Conservation (phyloP, 2,888 invertebrate genomes). For the Napeogenes inachia region DNA sequence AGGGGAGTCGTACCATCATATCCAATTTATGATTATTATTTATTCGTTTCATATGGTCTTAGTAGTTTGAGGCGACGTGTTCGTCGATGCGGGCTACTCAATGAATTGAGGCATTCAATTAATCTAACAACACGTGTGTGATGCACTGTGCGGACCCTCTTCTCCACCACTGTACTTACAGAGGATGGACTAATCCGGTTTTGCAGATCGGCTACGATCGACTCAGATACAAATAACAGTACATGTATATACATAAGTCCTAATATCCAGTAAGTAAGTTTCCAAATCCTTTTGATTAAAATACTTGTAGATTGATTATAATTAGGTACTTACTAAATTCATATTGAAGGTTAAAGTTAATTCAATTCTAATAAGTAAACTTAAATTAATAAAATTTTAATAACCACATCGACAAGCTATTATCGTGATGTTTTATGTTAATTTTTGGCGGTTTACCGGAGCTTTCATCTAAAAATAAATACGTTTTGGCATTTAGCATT, state of each 20-base stretch:
- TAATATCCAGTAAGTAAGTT: background rate
- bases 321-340: too few species aligned
- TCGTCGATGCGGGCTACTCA: conserved; percentile 32
- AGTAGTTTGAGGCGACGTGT: conserved; percentile 40
- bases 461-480: too few species aligned
- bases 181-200: conserved; percentile 48
- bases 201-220: conserved; percentile 47
- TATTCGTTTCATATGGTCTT: conserved; percentile 39
- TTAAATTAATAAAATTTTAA: too few species aligned
- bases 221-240: conserved; percentile 28
- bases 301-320: too few species aligned
- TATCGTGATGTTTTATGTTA: too few species aligned
- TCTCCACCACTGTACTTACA: conserved; percentile 29
- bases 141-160: conserved; percentile 44
- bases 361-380: too few species aligned
- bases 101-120: conserved; percentile 58
- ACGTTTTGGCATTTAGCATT: too few species aligned
- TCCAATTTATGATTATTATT: conserved; percentile 35
- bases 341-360: too few species aligned
- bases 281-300: too few species aligned
- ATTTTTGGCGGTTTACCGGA: too few species aligned
- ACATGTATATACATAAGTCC: conserved; percentile 16
- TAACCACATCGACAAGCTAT: too few species aligned
- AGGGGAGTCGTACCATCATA: conserved; percentile 40
- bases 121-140: conserved; percentile 70